Evolutionary conservation across 2,113 vertebrate genomes (phyloP).

Genomic region (Poeciliopsis turrubarensis): DNA sequence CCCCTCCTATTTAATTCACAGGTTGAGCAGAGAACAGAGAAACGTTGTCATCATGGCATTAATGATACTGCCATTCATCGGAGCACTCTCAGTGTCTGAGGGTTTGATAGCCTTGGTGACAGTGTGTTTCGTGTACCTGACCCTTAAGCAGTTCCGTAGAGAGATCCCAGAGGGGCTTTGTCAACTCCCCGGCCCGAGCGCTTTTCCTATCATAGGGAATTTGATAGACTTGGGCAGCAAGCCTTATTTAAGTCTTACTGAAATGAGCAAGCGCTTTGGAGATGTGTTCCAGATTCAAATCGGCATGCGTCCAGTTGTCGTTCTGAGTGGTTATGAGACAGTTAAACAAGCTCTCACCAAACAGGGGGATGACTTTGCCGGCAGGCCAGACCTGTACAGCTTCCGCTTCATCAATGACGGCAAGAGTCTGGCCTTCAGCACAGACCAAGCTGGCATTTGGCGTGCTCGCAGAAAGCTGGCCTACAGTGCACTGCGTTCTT

Average conservation of each 20-base stretch:
- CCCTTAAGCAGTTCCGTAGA: slow-evolving; percentile 64
- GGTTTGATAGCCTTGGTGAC: slow-evolving; percentile 74
- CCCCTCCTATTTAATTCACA: slow-evolving; percentile 58
- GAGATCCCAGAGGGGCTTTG: slow-evolving; percentile 82
- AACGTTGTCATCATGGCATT: slow-evolving; percentile 68
- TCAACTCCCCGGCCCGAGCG: slow-evolving; percentile 84
- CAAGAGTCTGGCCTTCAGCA: slow-evolving; percentile 84
- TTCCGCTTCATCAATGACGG: slow-evolving; percentile 71
- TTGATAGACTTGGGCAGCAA: slow-evolving; percentile 80
- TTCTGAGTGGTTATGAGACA: slow-evolving; percentile 84
- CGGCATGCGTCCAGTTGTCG: slow-evolving; percentile 86
- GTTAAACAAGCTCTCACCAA: slow-evolving; percentile 86
- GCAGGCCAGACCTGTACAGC: slow-evolving; percentile 85
- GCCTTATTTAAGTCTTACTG: slow-evolving; percentile 83
- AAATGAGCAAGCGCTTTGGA: slow-evolving; percentile 85
- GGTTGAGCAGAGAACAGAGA: slow-evolving; percentile 38
- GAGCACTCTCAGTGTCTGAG: slow-evolving; percentile 78
- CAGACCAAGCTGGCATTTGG: slow-evolving; percentile 76
- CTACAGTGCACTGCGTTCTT: slow-evolving; percentile 81
- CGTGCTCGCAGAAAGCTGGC: slow-evolving; percentile 81
- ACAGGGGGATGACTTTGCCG: slow-evolving; percentile 88
- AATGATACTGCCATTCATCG: slow-evolving; percentile 72
- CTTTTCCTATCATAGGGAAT: slow-evolving; percentile 86
- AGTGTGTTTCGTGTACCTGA: slow-evolving; percentile 79
- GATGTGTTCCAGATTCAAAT: slow-evolving; percentile 86